Conservation (phyloP, 2,797 vertebrate species). For the Anas flavirostris region DNA sequence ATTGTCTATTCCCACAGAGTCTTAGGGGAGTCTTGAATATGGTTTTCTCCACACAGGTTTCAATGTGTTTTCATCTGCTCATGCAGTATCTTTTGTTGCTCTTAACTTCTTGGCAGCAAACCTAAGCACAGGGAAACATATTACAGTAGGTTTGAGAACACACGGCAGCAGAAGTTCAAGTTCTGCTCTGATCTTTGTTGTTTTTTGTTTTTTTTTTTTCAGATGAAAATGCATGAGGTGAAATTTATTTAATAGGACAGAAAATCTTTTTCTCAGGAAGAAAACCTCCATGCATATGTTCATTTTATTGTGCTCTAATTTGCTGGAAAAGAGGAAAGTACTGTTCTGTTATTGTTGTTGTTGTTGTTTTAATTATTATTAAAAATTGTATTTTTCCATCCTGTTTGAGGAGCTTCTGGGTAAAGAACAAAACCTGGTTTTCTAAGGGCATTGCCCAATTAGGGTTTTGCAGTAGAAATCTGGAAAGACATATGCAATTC, state of each 20-base stretch:
- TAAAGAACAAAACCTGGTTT: neutral
- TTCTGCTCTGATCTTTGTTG: neutral
- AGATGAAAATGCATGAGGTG: neutral
- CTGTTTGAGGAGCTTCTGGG: neutral
- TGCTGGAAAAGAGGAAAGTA: neutral
- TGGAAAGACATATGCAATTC: neutral
- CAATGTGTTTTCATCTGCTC: neutral
- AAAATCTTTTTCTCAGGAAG: neutral
- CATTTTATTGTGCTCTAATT: neutral
- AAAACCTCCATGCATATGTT: neutral
- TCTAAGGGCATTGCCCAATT: neutral
- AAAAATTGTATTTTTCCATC: neutral
- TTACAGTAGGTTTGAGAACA: neutral
- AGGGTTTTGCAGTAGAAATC: neutral
- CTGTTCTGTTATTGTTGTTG: neutral
- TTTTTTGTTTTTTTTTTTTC: neutral
- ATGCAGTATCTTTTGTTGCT: neutral
- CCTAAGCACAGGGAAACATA: neutral
- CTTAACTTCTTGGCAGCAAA: neutral
- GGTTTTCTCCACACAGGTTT: neutral
- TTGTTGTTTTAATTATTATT: neutral
- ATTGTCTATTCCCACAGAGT: neutral
- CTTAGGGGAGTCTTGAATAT: neutral
- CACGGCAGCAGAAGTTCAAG: neutral
- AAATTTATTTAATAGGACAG: neutral